A percentile compares a stretch with the other conserved stretches of the same genome.
These are phyloP conservation scores for Xylophagus ater DNA, from an alignment of 2,888 invertebrate genomes.

Conservation along the genomic window DNA sequence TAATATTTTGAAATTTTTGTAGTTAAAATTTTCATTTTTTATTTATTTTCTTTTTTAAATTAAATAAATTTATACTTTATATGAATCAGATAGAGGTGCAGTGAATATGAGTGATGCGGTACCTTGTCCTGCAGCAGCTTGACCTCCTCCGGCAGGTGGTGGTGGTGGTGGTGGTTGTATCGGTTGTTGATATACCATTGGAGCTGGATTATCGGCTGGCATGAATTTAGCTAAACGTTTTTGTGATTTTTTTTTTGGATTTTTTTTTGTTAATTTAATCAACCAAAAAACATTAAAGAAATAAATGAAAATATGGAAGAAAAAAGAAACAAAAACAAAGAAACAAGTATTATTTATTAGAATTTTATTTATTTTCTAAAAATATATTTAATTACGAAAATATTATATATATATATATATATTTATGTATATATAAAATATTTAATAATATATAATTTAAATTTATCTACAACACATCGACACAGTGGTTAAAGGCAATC, in stretches of 20 bases:
- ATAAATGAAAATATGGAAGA: constrained; percentile 1
- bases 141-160: constrained; percentile 42
- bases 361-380: neutral
- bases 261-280: neutral
- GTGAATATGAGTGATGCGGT: constrained; percentile 47
- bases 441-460: too few relatives aligned
- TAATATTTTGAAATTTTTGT: neutral
- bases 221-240: constrained; percentile 16
- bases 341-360: neutral
- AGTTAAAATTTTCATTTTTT: neutral
- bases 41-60: neutral
- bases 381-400: too few relatives aligned
- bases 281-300: constrained; percentile 3
- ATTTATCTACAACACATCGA: constrained; percentile 17
- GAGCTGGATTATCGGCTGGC: constrained; percentile 23
- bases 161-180: constrained; percentile 38
- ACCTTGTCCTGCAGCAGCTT: constrained; percentile 40
- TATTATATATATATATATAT: neutral
- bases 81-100: constrained; percentile 4
- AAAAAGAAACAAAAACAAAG: neutral
- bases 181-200: constrained; percentile 27
- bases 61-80: constrained; percentile 5
- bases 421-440: neutral
- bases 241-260: neutral
- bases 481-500: constrained; percentile 13